These are phyloP conservation scores for Cerastoderma edule DNA, from an alignment of 2,888 invertebrate species.

Conservation along the genomic window DNA sequence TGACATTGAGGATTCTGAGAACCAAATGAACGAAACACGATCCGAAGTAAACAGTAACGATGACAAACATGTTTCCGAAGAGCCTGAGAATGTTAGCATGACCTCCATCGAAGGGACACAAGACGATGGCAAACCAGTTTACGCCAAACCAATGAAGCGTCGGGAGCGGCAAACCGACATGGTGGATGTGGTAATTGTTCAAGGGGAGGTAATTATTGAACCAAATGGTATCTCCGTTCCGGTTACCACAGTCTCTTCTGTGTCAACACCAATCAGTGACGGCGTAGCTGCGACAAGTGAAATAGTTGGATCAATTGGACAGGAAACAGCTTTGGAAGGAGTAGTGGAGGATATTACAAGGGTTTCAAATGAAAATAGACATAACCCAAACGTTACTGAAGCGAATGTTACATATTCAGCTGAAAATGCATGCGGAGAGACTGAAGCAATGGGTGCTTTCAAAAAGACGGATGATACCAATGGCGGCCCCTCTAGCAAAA, in stretches of 20 bases:
- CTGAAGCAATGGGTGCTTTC: neutral
- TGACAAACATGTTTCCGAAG: neutral
- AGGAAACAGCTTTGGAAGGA: neutral
- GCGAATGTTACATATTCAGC: neutral
- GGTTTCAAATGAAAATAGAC: neutral
- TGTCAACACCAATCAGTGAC: neutral
- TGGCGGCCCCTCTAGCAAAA: neutral
- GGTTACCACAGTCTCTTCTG: neutral
- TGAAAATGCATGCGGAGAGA: neutral
- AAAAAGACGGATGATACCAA: neutral
- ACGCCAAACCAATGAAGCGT: neutral
- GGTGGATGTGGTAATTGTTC: slow-evolving; percentile 6
- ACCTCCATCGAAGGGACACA: neutral
- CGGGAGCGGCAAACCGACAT: neutral
- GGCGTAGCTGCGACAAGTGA: neutral
- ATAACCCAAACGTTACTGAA: neutral
- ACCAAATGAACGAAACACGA: neutral
- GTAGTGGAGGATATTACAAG: neutral
- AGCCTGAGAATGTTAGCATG: neutral
- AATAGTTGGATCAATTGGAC: neutral
- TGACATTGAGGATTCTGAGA: neutral
- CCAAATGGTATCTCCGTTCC: slow-evolving; percentile 18
- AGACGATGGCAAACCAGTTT: neutral
- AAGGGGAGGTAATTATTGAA: slow-evolving; percentile 30
- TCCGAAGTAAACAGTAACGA: neutral